A percentile compares a stretch with the other conserved stretches of the same genome.
Conservation (phyloP, 2,888 invertebrate genomes). For the Bugula neritina region DNA sequence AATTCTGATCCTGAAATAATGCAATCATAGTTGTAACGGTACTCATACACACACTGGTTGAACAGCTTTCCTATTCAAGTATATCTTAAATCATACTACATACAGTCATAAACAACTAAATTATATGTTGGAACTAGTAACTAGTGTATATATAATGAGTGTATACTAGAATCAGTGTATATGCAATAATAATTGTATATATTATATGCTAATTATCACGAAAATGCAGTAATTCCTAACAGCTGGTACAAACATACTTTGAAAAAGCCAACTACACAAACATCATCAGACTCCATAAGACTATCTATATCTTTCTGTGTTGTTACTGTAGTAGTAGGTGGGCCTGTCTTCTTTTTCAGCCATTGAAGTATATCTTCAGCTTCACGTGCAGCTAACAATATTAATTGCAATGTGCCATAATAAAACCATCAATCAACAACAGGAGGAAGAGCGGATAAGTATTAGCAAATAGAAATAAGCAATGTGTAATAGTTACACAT, state of each 20-base stretch:
- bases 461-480: not conserved
- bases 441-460: too few species aligned
- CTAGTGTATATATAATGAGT: not conserved
- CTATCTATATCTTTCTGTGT: constrained; percentile 71
- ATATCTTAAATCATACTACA: not conserved
- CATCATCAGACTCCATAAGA: constrained; percentile 71
- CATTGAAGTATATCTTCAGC: constrained; percentile 86
- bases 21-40: not conserved
- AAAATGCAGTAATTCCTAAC: too few species aligned
- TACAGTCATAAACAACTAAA: too few species aligned
- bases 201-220: not conserved
- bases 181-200: not conserved
- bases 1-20: constrained; percentile 23
- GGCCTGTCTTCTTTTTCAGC: constrained; percentile 94
- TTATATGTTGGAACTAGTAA: too few species aligned
- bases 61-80: too few species aligned
- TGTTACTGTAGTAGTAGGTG: constrained; percentile 75
- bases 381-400: constrained; percentile 81
- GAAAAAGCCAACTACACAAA: constrained; percentile 65
- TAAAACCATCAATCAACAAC: too few species aligned
- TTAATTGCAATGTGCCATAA: constrained; percentile 29
- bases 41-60: too few species aligned
- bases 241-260: constrained; percentile 45
- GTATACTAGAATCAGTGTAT: not conserved
- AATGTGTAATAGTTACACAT: not conserved